Percentiles rank a stretch among this genome's conserved stretches.
Evolutionary conservation across 2,113 vertebrate genomes (phyloP).

Genomic region (Carollia perspicillata): DNA sequence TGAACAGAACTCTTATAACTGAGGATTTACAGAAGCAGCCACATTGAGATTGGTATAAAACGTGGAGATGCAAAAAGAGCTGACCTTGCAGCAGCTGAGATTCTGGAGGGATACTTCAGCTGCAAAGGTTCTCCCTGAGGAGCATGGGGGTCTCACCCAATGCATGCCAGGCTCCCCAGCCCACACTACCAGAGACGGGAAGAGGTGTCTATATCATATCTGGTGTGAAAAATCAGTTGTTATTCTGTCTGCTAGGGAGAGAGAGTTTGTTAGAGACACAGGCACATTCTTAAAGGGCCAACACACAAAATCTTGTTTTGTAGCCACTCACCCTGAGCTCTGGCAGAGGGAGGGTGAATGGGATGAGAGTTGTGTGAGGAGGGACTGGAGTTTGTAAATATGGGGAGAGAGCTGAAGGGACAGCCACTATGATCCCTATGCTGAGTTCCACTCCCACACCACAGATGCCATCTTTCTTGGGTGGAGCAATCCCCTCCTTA

Average conservation of each 20-base stretch:
- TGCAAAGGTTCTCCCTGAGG: neutral
- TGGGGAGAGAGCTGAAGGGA: neutral
- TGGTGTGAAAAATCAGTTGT: neutral
- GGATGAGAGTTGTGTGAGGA: neutral
- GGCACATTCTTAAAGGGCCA: neutral
- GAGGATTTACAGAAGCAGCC: too few relatives aligned
- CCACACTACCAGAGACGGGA: too few relatives aligned
- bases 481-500: neutral
- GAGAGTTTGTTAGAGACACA: neutral
- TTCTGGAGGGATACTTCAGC: neutral
- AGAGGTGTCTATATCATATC: neutral
- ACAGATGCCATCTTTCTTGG: neutral
- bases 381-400: neutral
- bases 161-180: too few relatives aligned
- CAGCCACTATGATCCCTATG: neutral
- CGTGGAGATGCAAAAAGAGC: neutral
- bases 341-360: neutral
- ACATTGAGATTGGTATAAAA: neutral
- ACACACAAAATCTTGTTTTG: neutral
- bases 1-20: too few relatives aligned
- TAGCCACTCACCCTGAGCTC: neutral
- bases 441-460: neutral
- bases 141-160: neutral
- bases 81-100: neutral
- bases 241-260: neutral